phyloP scores from a whole-genome alignment of 1,140 invertebrate genomes.

The Charaxes varanes region DNA sequence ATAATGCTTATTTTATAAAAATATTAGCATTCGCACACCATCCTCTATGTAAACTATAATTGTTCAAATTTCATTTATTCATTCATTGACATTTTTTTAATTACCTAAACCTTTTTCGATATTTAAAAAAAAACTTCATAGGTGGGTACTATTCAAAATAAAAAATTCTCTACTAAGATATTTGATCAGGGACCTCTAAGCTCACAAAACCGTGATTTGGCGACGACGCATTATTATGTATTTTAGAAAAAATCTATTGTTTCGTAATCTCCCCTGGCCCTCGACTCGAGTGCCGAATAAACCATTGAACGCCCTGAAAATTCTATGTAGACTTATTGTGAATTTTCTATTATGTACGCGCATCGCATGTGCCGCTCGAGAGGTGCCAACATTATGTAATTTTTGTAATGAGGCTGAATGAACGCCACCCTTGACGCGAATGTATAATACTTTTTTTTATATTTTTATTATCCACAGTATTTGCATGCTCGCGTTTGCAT shows the following conservation, averaged over 20 bases:
- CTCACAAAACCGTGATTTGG: conserved; percentile 56
- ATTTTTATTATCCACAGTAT: background rate
- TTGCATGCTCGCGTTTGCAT: no score
- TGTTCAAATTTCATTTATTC: no score
- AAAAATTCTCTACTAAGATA: background rate
- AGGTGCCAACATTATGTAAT: conserved; percentile 43
- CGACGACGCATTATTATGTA: conserved; percentile 66
- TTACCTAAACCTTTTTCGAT: background rate
- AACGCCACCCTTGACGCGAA: conserved; percentile 28
- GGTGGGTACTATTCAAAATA: conserved; percentile 1
- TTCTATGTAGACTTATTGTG: conserved; percentile 38
- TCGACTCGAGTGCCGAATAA: conserved; percentile 39
- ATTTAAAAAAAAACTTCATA: no score
- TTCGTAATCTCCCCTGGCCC: conserved; percentile 61
- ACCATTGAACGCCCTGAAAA: conserved; percentile 42
- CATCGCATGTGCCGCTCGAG: conserved; percentile 24
- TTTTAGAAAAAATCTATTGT: conserved; percentile 67
- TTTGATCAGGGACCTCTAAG: conserved; percentile 42
- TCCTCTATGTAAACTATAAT: no score
- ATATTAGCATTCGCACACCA: no score
- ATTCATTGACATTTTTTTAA: background rate
- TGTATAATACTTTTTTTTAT: conserved; percentile 6
- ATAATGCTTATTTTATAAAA: no score
- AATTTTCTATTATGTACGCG: conserved; percentile 26
- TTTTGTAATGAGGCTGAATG: conserved; percentile 43